These are phyloP conservation scores for Lontra canadensis DNA, from an alignment of 2,113 vertebrate genomes.

Conservation along the genomic window DNA sequence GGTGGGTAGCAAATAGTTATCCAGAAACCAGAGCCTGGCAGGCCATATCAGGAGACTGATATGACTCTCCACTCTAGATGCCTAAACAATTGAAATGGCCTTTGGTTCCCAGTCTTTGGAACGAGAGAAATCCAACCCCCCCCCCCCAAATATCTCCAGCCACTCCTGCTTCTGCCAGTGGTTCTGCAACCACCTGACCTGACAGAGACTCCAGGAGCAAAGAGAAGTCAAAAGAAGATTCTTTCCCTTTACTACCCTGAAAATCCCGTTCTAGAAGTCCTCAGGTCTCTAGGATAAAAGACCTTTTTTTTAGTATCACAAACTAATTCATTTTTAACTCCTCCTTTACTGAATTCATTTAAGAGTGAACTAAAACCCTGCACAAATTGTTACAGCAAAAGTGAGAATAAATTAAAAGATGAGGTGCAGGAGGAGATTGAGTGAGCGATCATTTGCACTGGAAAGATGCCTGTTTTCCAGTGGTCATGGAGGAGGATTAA, in stretches of 20 bases:
- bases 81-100: not conserved
- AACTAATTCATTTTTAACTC: not conserved
- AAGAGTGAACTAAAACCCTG: not conserved
- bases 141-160: not conserved
- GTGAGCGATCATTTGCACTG: not conserved
- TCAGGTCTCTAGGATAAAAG: not conserved
- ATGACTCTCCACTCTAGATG: not conserved
- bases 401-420: not conserved
- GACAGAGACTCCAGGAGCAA: not conserved
- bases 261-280: not conserved
- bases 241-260: not conserved
- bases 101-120: not conserved
- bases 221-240: not conserved
- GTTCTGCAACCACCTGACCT: not conserved
- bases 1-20: not conserved
- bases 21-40: not conserved
- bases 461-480: not conserved
- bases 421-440: not conserved
- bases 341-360: not conserved
- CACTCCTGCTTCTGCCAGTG: not conserved
- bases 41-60: not conserved
- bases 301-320: not conserved
- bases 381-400: not conserved
- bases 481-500: not conserved
- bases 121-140: not conserved